Evolutionary conservation across 2,888 invertebrate species (phyloP).

Genomic region (Zaprionus lineosus): DNA sequence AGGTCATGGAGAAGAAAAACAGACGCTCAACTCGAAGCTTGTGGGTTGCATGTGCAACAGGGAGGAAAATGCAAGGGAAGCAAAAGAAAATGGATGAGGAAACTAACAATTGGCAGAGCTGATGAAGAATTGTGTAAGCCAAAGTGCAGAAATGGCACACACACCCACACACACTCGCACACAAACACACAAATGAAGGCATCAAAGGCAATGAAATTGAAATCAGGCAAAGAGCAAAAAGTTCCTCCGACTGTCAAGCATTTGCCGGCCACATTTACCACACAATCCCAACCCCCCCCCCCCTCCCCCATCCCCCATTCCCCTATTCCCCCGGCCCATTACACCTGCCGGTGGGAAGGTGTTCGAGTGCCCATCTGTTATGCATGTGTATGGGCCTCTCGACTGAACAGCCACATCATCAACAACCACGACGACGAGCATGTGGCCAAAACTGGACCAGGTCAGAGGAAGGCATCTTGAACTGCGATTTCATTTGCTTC

Average conservation of each 20-base stretch:
- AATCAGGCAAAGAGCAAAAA: conserved; percentile 36
- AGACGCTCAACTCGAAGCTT: conserved; percentile 10
- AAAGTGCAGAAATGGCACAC: conserved; percentile 55
- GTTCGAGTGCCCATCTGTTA: conserved; percentile 26
- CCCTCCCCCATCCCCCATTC: not conserved
- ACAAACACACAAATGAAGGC: conserved; percentile 51
- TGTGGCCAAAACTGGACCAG: conserved; percentile 57
- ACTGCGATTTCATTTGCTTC: conserved; percentile 29
- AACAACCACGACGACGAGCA: conserved; percentile 3
- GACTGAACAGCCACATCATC: conserved; percentile 17
- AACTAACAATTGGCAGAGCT: not conserved
- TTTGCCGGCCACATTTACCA: conserved; percentile 36
- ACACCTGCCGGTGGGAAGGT: too few relatives aligned
- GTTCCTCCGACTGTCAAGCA: conserved; percentile 3
- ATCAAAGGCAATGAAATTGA: conserved; percentile 54
- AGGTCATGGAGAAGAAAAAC: not conserved
- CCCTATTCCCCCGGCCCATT: too few relatives aligned
- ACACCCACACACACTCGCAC: too few relatives aligned
- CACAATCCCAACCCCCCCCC: conserved; percentile 15
- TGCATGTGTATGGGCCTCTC: conserved; percentile 14
- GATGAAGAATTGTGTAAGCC: conserved; percentile 24
- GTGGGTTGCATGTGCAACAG: conserved; percentile 12
- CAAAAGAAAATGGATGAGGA: not conserved
- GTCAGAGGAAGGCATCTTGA: conserved; percentile 67
- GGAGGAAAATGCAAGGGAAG: not conserved